Conservation (phyloP, 2,113 vertebrate genomes). For the Narcine bancroftii region DNA sequence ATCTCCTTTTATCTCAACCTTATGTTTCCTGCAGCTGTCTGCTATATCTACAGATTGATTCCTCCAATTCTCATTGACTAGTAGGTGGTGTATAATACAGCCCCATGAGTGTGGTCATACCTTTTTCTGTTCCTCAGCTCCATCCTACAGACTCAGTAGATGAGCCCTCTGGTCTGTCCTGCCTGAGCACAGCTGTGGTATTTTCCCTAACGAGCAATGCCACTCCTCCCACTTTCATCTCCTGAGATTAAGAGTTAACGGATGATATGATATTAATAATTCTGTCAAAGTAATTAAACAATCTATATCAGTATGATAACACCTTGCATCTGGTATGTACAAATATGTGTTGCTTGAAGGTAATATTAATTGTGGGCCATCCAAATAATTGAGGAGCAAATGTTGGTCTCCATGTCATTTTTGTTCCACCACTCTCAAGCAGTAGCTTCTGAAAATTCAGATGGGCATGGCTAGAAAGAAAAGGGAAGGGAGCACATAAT, state of each 20-base stretch:
- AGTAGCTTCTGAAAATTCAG: slow-evolving; percentile 18
- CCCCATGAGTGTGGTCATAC: too few species aligned
- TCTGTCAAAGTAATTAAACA: not conserved
- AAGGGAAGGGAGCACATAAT: slow-evolving; percentile 45
- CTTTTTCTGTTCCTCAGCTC: too few species aligned
- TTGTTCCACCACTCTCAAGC: not conserved
- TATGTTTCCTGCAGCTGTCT: too few species aligned
- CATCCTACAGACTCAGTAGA: too few species aligned
- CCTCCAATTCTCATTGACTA: too few species aligned
- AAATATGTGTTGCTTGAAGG: not conserved
- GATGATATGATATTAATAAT: not conserved
- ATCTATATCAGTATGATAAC: not conserved
- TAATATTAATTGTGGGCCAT: not conserved
- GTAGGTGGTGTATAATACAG: too few species aligned
- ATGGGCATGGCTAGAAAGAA: slow-evolving; percentile 48
- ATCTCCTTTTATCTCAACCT: too few species aligned
- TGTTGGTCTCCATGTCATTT: not conserved
- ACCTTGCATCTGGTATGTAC: not conserved
- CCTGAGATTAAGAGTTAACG: not conserved
- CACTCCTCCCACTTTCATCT: too few species aligned
- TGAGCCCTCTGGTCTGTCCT: too few species aligned
- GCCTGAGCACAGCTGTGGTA: too few species aligned
- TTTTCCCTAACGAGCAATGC: too few species aligned
- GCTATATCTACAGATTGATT: too few species aligned
- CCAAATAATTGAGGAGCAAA: not conserved